phyloP scores from a whole-genome alignment of 92 coral and sea anemone genomes.

The Porites divaricata region DNA sequence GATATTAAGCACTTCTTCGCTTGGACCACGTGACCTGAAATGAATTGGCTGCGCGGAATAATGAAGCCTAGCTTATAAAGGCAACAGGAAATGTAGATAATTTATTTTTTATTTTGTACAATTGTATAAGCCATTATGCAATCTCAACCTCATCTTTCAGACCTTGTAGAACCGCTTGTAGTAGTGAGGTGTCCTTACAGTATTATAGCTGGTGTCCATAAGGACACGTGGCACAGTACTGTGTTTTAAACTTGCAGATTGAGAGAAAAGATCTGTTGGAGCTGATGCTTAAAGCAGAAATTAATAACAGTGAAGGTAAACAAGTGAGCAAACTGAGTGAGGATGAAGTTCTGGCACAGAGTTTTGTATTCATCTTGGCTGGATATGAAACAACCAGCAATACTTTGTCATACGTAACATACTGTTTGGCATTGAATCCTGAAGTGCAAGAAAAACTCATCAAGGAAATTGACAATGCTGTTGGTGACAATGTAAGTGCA shows the following conservation, averaged over 20 bases:
- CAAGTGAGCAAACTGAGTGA: conserved; percentile 43
- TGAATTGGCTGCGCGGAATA: too few species aligned
- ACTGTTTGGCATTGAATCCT: conserved; percentile 53
- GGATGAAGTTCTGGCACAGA: conserved; percentile 53
- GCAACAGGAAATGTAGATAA: too few species aligned
- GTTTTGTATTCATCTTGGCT: conserved; percentile 50
- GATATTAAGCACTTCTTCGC: too few species aligned
- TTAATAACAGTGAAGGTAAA: conserved; percentile 21
- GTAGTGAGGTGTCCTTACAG: too few species aligned
- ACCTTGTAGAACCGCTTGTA: too few species aligned
- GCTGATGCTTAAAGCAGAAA: conserved; percentile 44
- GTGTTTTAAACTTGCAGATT: neutral
- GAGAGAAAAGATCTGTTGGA: conserved; percentile 51
- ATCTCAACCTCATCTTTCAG: too few species aligned
- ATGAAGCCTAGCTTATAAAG: too few species aligned
- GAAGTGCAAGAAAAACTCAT: conserved; percentile 53
- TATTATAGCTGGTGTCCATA: too few species aligned
- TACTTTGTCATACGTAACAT: conserved; percentile 49
- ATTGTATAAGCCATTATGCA: too few species aligned
- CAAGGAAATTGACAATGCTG: conserved; percentile 46
- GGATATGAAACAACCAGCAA: conserved; percentile 63
- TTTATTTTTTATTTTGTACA: too few species aligned
- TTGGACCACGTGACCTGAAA: too few species aligned
- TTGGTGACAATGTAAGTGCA: conserved; percentile 22
- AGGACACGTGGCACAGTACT: neutral